Percentiles rank a stretch among this genome's conserved stretches.
Evolutionary conservation across 2,113 vertebrate species (phyloP).

Genomic region (Indicator maculatus): DNA sequence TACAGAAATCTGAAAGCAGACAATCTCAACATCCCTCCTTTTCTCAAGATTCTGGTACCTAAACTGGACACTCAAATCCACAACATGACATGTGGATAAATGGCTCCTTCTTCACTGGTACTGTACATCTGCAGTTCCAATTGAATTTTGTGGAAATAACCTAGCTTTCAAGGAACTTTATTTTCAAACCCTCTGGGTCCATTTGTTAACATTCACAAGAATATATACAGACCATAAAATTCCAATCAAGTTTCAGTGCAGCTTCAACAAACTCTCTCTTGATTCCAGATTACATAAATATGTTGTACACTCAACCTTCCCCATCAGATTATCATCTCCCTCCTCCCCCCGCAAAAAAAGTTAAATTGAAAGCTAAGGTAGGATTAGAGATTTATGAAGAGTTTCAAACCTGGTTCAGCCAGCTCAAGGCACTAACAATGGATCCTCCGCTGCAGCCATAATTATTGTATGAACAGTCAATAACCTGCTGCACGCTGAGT

Average conservation of each 20-base stretch:
- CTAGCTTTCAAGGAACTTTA: not conserved
- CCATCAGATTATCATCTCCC: not conserved
- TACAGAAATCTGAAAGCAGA: not conserved
- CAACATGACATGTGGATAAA: not conserved
- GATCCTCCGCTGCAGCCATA: slow-evolving; percentile 87
- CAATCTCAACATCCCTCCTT: not conserved
- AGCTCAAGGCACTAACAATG: slow-evolving; percentile 78
- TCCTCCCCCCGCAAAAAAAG: not conserved
- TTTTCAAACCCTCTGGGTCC: not conserved
- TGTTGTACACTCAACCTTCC: not conserved
- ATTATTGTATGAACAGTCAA: slow-evolving; percentile 88
- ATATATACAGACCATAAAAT: not conserved
- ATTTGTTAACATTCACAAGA: not conserved
- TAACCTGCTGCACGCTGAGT: slow-evolving; percentile 91
- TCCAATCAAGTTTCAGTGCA: not conserved
- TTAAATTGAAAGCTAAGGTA: not conserved
- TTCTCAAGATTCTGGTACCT: not conserved
- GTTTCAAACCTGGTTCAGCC: slow-evolving; percentile 84
- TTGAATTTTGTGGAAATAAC: not conserved
- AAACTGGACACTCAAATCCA: not conserved
- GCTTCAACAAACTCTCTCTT: not conserved
- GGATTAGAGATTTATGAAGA: not conserved
- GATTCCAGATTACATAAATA: not conserved
- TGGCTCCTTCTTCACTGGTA: not conserved
- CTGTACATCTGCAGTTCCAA: not conserved